Base-by-base conservation (phyloP, 2,797 vertebrate species). In the Molossus alvarezi region DNA sequence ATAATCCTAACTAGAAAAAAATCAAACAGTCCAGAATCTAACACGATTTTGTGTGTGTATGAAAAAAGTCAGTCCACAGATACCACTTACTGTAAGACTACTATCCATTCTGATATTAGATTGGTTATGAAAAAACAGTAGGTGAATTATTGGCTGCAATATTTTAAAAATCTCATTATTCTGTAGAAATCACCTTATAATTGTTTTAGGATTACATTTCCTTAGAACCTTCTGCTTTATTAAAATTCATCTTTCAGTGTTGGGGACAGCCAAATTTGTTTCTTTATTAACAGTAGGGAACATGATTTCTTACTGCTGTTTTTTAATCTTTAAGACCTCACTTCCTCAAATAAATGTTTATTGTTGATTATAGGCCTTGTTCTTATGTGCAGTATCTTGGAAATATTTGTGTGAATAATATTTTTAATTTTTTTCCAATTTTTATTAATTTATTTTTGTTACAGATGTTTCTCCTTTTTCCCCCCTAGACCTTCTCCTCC, bases 221-320 rank as follows among this genome's bases (percentile, higher is more conserved):
- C 45, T 90, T 81, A 80, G 25, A 79, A 45, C 4, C 4, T 93
- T 84, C 14, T 65, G 11, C 92, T 80, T 91, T 84, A 45, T 60
- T 87, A 88, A 77, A n/a, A 45, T 89, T 95, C 55, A 71, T 94
- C 60, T 83, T 81, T 95, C 65, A 81, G 23, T 92, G 57, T 94
- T 92, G 9, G 10, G 27, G 75, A 48, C 13, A 95, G 58, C 3
- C 51, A 69, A 48, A 37, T 75, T 83, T 94, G 58, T 71, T 88
- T 84, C 25, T 57, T 90, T 91, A 33, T 58, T 25, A 91, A 53
- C 81, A 72, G 23, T 86, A 88, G 29, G 29, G 27, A 69, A 41
- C 51, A 25, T 73, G 33, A 67, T 29, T 85, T 92, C 37, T 51
- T 93, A 71, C 37, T 86, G 29, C 51, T 73, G 57, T 71, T 93